phyloP scores from a whole-genome alignment of 1,140 invertebrate genomes.

The Phenacoccus solenopsis region DNA sequence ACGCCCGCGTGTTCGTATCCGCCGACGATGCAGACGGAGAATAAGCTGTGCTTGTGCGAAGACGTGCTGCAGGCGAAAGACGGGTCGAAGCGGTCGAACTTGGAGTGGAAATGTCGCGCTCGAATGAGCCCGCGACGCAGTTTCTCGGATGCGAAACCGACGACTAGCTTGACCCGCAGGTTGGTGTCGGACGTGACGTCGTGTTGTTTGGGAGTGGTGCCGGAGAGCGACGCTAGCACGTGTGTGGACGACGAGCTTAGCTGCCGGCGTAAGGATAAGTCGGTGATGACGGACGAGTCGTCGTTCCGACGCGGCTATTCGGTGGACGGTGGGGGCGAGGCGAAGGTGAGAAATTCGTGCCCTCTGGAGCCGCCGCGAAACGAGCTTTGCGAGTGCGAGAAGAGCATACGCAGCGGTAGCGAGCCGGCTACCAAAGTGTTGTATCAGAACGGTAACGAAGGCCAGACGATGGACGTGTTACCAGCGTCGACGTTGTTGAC shows the following conservation, averaged over 20 bases:
- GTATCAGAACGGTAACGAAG: not conserved
- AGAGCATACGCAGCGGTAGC: not conserved
- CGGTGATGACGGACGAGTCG: not conserved
- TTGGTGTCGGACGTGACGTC: slow-evolving; percentile 16
- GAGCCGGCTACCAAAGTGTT: not conserved
- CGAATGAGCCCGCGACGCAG: not conserved
- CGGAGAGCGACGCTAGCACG: not conserved
- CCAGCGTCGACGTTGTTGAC: not conserved
- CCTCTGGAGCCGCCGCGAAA: slow-evolving; percentile 20
- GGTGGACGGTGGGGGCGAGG: not conserved
- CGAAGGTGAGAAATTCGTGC: slow-evolving; percentile 11
- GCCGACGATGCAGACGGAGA: slow-evolving; percentile 9
- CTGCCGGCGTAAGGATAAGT: not conserved
- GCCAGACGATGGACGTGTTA: not conserved
- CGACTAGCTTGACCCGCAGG: not conserved
- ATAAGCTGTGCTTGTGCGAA: slow-evolving; percentile 26
- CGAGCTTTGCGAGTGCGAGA: slow-evolving; percentile 21
- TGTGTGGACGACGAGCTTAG: not conserved
- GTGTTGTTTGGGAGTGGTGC: not conserved
- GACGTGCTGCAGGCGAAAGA: slow-evolving; percentile 27
- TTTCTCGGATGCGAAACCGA: not conserved
- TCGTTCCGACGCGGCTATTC: not conserved
- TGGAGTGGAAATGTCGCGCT: not conserved
- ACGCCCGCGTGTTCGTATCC: slow-evolving; percentile 21
- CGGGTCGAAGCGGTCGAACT: not conserved